Base-by-base conservation (phyloP, 2,888 invertebrate species). In the Petrolisthes manimaculis region DNA sequence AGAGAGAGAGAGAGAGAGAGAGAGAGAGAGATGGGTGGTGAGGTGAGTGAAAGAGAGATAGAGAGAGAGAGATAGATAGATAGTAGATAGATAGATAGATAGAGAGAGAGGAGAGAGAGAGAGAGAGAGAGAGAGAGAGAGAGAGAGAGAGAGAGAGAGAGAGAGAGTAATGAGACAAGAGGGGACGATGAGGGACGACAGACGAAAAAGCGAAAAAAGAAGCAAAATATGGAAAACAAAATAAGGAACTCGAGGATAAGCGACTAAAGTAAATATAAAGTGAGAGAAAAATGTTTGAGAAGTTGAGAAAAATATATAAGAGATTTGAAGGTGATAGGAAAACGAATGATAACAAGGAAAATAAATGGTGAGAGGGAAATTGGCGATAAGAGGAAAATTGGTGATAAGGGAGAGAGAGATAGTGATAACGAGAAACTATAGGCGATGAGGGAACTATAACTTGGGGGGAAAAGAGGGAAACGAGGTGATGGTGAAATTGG, bases 111-210 rank as follows among this genome's bases (percentile, higher is more conserved):
- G 74, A 74, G n/a, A 21, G n/a, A n/a, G n/a, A 74, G n/a, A 74
- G n/a, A 6, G n/a, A n/a, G 21, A 21, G n/a, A 74, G 74, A 74
- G n/a, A n/a, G 21, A 74, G 21, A n/a, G 74, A 21, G 5, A 74
- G n/a, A 74, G n/a, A n/a, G 21, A 21, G 21, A 21, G 74, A 74
- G 74, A n/a, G 21, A 74, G 74, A 74, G 74, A 74, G 74, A 74
- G 74, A 74, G 74, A 74, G 74, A 74, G 74, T 14, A n/a, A 74
- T 8, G n/a, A n/a, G 14, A 74, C 12, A 14, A 21, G n/a, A n/a
- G n/a, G 21, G 5, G n/a, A 74, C n/a, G 8, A n/a, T 14, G 74
- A 74, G 14, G 74, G 74, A 5, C 14, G 8, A 14, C 5, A 74
- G 74, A 74, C 5, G 74, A 21, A 74, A 21, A 74, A n/a, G n/a